phyloP scores from a whole-genome alignment of 92 coral and sea anemone genomes.

The Palythoa caribaeorum region DNA sequence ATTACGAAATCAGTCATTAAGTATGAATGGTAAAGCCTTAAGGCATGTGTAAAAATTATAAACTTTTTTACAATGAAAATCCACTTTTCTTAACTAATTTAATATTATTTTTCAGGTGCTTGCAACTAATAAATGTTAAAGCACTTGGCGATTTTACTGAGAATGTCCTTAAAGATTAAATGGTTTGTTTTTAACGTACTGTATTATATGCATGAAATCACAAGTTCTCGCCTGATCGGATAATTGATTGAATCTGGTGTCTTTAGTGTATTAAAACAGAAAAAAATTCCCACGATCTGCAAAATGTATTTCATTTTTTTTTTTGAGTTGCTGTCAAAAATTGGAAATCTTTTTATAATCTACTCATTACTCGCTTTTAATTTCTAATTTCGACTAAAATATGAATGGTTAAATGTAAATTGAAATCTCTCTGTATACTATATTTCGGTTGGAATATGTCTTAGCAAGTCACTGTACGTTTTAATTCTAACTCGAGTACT shows the following conservation, averaged over 20 bases:
- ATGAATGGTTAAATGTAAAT: neutral
- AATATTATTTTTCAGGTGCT: neutral
- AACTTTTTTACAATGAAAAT: neutral
- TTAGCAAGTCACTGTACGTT: neutral
- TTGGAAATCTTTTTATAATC: neutral
- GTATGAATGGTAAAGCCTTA: neutral
- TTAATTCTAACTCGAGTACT: slow-evolving; percentile 33
- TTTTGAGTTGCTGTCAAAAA: neutral
- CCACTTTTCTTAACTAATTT: neutral
- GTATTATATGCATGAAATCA: neutral
- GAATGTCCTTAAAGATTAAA: neutral
- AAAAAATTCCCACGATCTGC: too few relatives aligned
- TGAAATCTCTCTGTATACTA: neutral
- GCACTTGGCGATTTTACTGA: neutral
- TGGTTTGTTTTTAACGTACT: neutral
- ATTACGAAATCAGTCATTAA: neutral
- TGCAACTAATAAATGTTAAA: neutral
- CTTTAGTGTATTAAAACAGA: too few relatives aligned
- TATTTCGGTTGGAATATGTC: neutral
- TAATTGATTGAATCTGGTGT: too few relatives aligned
- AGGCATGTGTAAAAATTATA: neutral
- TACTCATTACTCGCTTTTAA: neutral
- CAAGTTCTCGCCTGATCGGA: neutral
- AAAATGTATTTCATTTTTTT: too few relatives aligned
- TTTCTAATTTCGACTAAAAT: neutral